Percentiles rank a stretch among this genome's conserved stretches.
These are phyloP conservation scores for Nysson spinosus DNA, from an alignment of 2,888 invertebrate species.

Conservation along the genomic window DNA sequence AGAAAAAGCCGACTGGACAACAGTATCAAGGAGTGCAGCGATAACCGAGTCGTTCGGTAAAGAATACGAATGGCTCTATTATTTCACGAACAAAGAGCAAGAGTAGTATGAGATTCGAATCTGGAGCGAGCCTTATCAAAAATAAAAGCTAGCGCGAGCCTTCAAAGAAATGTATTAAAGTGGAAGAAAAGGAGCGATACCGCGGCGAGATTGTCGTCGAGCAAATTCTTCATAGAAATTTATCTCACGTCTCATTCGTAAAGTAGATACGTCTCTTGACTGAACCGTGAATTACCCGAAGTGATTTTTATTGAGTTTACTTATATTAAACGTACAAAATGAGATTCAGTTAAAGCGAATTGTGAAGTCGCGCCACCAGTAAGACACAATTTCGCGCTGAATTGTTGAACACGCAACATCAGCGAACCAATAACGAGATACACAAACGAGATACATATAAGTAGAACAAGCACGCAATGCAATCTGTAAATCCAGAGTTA, in stretches of 20 bases:
- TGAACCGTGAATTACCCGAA: neutral
- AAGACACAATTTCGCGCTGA: too few species aligned
- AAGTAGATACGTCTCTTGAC: neutral
- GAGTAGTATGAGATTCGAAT: constrained; percentile 18
- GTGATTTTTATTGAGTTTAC: neutral
- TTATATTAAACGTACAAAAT: too few species aligned
- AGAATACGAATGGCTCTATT: constrained; percentile 46
- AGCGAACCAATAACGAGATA: too few species aligned
- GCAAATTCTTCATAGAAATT: neutral
- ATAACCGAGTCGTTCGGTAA: constrained; percentile 19
- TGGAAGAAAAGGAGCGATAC: constrained; percentile 3
- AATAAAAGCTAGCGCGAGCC: constrained; percentile 13
- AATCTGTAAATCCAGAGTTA: too few species aligned
- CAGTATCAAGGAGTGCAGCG: constrained; percentile 15
- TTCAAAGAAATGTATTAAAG: constrained; percentile 18
- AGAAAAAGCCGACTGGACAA: constrained; percentile 14
- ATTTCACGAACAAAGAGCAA: constrained; percentile 26
- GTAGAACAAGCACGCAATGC: too few species aligned
- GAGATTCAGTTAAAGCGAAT: too few species aligned
- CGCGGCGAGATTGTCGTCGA: neutral
- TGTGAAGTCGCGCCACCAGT: too few species aligned
- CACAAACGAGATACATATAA: too few species aligned
- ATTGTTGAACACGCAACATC: too few species aligned
- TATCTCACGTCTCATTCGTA: neutral
- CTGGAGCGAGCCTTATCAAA: constrained; percentile 32